Evolutionary conservation across 2,888 invertebrate genomes (phyloP).

Genomic region (Tipula unca): DNA sequence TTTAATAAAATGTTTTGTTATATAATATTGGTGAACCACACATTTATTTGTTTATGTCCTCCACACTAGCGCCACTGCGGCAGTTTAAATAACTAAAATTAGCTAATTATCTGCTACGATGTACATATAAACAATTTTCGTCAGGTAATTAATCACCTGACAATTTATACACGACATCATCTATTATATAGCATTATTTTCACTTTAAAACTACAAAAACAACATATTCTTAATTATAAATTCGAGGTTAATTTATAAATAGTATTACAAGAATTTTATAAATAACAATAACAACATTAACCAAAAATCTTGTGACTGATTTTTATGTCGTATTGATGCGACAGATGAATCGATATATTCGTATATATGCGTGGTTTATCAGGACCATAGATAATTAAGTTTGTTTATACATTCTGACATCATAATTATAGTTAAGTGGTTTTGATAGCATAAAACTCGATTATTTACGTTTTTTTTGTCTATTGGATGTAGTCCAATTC

Average conservation of each 20-base stretch:
- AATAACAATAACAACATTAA: neutral
- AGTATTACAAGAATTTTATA: neutral
- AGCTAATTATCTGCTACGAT: neutral
- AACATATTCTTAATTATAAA: neutral
- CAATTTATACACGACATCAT: neutral
- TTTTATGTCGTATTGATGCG: neutral
- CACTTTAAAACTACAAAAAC: neutral
- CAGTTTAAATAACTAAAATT: neutral
- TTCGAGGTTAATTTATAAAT: constrained; percentile 2
- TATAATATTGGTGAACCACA: no score
- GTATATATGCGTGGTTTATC: neutral
- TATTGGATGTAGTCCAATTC: neutral
- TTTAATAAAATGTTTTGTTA: no score
- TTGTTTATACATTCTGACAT: neutral
- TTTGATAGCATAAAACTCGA: neutral
- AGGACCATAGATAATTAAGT: neutral
- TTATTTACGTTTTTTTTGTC: neutral
- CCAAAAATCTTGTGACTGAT: neutral
- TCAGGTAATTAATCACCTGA: neutral
- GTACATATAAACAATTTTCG: neutral
- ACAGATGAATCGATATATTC: neutral
- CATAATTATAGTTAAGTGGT: neutral
- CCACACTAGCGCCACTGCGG: neutral
- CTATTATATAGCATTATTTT: neutral
- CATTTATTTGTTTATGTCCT: no score